These are phyloP conservation scores for Xenopus tropicalis DNA, from an alignment of 2,113 vertebrate genomes.

Conservation along the genomic window UCB_Xtro_10.0 CM004447.2:5751501-5752000, in stretches of 20 bases:
- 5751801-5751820: slow-evolving; percentile 80
- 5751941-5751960: too few species aligned
- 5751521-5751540: too few species aligned
- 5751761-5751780: slow-evolving; percentile 86
- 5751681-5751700: slow-evolving; percentile 98
- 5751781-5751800: slow-evolving; percentile 79
- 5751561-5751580: too few species aligned
- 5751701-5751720: slow-evolving; percentile 99
- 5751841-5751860: slow-evolving; percentile 89
- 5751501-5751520: too few species aligned
- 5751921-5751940: too few species aligned
- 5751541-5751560: too few species aligned
- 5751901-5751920: too few species aligned
- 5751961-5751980: too few species aligned
- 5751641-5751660: slow-evolving; percentile 98
- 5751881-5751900: slow-evolving; percentile 65
- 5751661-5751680: slow-evolving; percentile 97
- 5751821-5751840: slow-evolving; percentile 92
- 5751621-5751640: slow-evolving; percentile 89
- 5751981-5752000: too few species aligned
- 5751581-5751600: too few species aligned
- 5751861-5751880: slow-evolving; percentile 89
- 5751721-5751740: slow-evolving; percentile 98
- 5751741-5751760: slow-evolving; percentile 91
- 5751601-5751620: too few species aligned